Evolutionary conservation across 2,797 vertebrate genomes (phyloP).

Genomic region (Poecilia velifera): DNA sequence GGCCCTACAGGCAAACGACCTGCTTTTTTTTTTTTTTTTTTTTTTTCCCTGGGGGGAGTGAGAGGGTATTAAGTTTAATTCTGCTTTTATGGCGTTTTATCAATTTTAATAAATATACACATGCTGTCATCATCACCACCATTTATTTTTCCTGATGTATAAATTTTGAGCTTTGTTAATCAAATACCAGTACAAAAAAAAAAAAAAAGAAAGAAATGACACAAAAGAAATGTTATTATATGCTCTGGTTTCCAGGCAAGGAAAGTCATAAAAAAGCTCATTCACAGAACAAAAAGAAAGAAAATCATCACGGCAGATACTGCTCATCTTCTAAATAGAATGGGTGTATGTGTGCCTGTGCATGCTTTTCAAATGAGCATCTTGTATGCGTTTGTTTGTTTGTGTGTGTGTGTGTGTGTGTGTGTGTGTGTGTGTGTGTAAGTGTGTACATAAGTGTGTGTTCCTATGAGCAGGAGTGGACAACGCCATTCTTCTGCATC

Average conservation of each 20-base stretch:
- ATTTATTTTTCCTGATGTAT: slow-evolving; percentile 58
- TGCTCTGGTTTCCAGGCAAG: slow-evolving; percentile 99
- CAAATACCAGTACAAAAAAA: slow-evolving; percentile 60
- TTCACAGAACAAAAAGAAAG: slow-evolving; percentile 99
- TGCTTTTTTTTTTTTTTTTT: too few species aligned
- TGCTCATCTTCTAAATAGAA: slow-evolving; percentile 98
- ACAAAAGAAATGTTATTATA: slow-evolving; percentile 84
- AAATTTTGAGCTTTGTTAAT: slow-evolving; percentile 68
- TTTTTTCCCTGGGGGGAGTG: too few species aligned
- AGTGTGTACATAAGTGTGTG: slow-evolving; percentile 49
- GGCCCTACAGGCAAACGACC: slow-evolving; percentile 16
- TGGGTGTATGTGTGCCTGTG: slow-evolving; percentile 78
- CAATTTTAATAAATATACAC: slow-evolving; percentile 24
- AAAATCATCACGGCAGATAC: slow-evolving; percentile 99
- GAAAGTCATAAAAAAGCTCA: slow-evolving; percentile 99
- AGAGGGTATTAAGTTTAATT: slow-evolving; percentile 12
- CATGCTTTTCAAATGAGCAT: slow-evolving; percentile 81
- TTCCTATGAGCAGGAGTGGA: slow-evolving; percentile 85
- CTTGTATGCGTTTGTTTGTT: slow-evolving; percentile 61
- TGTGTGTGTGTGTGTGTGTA: slow-evolving; percentile 37
- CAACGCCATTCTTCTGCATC: slow-evolving; percentile 89
- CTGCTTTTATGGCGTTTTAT: not conserved
- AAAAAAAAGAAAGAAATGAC: slow-evolving; percentile 55
- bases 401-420: slow-evolving; percentile 20
- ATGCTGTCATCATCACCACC: slow-evolving; percentile 68